Percentiles rank a stretch among this genome's conserved stretches.
These are phyloP conservation scores for Copidosoma floridanum DNA, from an alignment of 1,140 invertebrate genomes.

Conservation along the genomic window DNA sequence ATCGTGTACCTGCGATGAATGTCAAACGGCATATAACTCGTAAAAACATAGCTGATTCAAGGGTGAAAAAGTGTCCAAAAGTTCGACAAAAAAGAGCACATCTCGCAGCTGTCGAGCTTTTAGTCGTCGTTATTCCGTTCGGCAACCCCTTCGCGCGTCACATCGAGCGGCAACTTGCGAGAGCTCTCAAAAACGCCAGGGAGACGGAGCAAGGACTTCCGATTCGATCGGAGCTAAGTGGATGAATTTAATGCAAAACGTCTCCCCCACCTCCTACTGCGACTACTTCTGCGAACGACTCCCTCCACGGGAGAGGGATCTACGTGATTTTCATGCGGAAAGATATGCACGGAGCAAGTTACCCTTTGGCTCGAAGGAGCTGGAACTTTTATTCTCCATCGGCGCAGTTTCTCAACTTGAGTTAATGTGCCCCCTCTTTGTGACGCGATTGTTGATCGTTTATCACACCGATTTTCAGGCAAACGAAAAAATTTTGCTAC, in stretches of 20 bases:
- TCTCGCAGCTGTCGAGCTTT: constrained; percentile 2
- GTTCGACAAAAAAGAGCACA: constrained; percentile 17
- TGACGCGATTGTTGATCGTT: too few relatives aligned
- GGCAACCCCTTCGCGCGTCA: constrained; percentile 15
- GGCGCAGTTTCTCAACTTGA: too few relatives aligned
- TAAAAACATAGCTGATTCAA: too few relatives aligned
- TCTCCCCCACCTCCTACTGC: constrained; percentile 1
- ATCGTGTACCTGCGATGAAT: too few relatives aligned
- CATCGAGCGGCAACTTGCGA: constrained; percentile 29
- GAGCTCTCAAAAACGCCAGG: constrained; percentile 32
- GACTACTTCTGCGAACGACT: constrained; percentile 13
- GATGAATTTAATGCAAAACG: constrained; percentile 15
- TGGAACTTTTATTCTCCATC: too few relatives aligned
- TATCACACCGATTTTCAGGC: too few relatives aligned
- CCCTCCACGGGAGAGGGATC: not conserved
- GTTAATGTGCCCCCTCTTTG: too few relatives aligned
- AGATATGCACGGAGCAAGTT: not conserved
- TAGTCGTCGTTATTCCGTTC: constrained; percentile 11
- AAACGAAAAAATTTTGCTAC: too few relatives aligned
- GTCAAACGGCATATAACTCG: too few relatives aligned
- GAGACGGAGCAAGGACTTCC: constrained; percentile 6
- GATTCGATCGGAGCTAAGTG: constrained; percentile 24
- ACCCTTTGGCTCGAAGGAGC: too few relatives aligned
- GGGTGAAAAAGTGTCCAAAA: too few relatives aligned
- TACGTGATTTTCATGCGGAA: constrained; percentile 23